Evolutionary conservation across 2,797 vertebrate genomes (phyloP).

Genomic region (Loris lydekkerianus): DNA sequence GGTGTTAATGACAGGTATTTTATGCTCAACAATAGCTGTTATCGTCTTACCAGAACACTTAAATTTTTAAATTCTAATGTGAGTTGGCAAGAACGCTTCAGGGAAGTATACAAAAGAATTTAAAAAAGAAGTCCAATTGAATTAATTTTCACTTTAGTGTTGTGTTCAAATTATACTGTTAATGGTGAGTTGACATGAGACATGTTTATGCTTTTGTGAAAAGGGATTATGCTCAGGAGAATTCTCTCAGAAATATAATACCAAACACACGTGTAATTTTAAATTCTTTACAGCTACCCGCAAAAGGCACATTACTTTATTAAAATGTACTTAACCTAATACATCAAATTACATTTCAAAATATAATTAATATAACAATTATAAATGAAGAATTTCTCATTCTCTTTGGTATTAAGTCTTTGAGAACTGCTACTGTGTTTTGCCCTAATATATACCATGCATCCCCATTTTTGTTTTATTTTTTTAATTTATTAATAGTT

Average conservation of each 20-base stretch:
- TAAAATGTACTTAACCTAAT: neutral
- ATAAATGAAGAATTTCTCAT: neutral
- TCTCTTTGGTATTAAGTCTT: neutral
- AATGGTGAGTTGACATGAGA: neutral
- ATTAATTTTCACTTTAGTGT: constrained; percentile 44
- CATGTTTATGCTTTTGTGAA: neutral
- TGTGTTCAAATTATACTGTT: neutral
- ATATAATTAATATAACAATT: neutral
- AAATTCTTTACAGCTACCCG: neutral
- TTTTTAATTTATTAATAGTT: too few relatives aligned
- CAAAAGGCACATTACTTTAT: neutral
- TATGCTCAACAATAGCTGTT: constrained; percentile 22
- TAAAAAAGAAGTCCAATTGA: constrained; percentile 34
- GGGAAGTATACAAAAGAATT: constrained; percentile 52
- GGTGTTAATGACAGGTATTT: constrained; percentile 29
- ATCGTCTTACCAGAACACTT: constrained; percentile 52
- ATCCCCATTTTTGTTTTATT: too few relatives aligned
- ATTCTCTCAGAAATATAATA: neutral
- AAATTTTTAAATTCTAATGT: constrained; percentile 70
- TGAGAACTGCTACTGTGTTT: neutral
- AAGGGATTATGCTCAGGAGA: neutral
- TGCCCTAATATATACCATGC: too few relatives aligned
- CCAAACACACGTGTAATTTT: neutral
- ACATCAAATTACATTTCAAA: constrained; percentile 3
- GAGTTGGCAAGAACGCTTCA: constrained; percentile 53